Percentiles rank a stretch among this genome's conserved stretches.
Evolutionary conservation across 64 coral and sea anemone species (phyloP).

Genomic region (Dendronephthya gigantea): DNA sequence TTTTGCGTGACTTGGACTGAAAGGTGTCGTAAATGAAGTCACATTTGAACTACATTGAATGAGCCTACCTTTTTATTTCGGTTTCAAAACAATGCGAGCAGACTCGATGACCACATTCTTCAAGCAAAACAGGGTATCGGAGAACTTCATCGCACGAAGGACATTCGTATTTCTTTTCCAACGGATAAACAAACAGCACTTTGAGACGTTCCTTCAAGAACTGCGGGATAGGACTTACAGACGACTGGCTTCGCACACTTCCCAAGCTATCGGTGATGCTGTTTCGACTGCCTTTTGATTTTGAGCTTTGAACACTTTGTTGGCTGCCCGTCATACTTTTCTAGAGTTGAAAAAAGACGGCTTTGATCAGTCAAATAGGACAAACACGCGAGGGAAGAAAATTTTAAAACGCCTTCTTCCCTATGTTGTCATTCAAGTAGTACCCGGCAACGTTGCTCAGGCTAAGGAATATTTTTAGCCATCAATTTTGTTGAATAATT

Average conservation of each 20-base stretch:
- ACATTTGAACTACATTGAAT: background rate
- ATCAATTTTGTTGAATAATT: background rate
- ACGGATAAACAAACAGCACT: slow-evolving; percentile 59
- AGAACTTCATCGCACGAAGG: slow-evolving; percentile 64
- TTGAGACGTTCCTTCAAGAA: background rate
- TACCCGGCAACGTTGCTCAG: background rate
- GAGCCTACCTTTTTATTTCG: slow-evolving; percentile 17
- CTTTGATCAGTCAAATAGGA: no score
- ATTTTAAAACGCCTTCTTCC: background rate
- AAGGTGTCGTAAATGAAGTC: background rate
- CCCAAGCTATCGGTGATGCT: background rate
- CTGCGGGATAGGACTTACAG: background rate
- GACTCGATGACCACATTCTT: slow-evolving; percentile 63
- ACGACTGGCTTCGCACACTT: background rate
- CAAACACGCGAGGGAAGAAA: background rate
- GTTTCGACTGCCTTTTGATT: background rate
- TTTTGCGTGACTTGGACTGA: background rate
- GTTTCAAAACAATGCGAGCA: slow-evolving; percentile 48
- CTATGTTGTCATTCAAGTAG: background rate
- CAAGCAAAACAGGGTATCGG: slow-evolving; percentile 55
- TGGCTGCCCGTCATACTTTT: background rate
- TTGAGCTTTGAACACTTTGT: background rate
- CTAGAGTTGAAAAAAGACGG: background rate
- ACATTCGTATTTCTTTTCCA: slow-evolving; percentile 71
- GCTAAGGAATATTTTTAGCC: background rate